These are phyloP conservation scores for Lithophane ornitopus DNA, from an alignment of 2,888 invertebrate species.

Conservation along the genomic window DNA sequence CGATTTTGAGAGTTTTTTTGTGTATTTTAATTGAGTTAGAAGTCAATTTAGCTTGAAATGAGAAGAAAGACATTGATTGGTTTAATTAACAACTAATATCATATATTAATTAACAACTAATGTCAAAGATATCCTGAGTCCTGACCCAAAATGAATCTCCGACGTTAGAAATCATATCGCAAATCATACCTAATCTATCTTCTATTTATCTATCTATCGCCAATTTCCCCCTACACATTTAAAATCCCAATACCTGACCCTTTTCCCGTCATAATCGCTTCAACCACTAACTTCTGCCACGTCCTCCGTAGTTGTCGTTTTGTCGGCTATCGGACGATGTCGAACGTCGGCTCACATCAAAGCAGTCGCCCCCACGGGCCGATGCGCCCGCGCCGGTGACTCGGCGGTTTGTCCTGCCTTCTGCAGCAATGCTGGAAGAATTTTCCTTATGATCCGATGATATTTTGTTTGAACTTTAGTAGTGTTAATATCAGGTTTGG, in stretches of 20 bases:
- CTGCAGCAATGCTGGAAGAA: constrained; percentile 73
- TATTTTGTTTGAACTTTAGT: constrained; percentile 64
- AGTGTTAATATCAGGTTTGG: constrained; percentile 54
- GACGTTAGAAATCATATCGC: not conserved
- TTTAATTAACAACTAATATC: too few species aligned
- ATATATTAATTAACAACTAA: too few species aligned
- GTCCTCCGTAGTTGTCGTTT: constrained; percentile 82
- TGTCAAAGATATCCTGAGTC: not conserved
- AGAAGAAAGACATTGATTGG: too few species aligned
- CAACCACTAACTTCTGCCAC: constrained; percentile 70
- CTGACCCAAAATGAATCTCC: not conserved
- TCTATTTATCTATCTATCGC: not conserved
- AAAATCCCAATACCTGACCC: not conserved
- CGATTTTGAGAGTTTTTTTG: constrained; percentile 15
- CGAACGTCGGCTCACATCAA: constrained; percentile 89
- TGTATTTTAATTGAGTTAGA: not conserved
- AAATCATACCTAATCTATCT: not conserved
- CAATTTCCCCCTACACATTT: not conserved
- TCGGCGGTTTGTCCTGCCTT: constrained; percentile 81
- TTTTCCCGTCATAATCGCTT: constrained; percentile 59
- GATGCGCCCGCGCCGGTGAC: constrained; percentile 87
- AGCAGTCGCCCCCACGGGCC: constrained; percentile 79
- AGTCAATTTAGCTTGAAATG: not conserved
- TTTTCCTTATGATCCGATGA: constrained; percentile 81
- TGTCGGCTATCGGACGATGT: constrained; percentile 88